phyloP scores from a whole-genome alignment of 2,113 vertebrate genomes.

The Chauna torquata region DNA sequence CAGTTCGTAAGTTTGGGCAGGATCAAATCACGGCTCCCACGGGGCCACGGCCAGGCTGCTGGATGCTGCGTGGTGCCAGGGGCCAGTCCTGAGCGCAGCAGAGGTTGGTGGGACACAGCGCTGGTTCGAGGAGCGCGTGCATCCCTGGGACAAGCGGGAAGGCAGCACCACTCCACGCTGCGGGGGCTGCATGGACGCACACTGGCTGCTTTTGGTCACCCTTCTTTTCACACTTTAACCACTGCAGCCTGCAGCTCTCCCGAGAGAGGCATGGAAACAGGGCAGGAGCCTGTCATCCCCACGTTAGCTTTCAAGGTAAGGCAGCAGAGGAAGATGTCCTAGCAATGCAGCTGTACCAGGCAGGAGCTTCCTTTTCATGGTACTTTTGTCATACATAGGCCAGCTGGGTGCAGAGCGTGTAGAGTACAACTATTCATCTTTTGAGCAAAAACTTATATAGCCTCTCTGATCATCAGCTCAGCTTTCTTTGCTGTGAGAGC shows the following conservation, averaged over 20 bases:
- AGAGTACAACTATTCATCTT: too few relatives aligned
- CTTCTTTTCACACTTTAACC: neutral
- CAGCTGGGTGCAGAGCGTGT: too few relatives aligned
- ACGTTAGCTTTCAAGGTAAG: too few relatives aligned
- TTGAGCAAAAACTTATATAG: too few relatives aligned
- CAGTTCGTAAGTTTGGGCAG: neutral
- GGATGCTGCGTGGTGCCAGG: neutral
- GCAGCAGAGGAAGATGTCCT: neutral
- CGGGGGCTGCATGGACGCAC: neutral
- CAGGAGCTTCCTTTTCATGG: too few relatives aligned
- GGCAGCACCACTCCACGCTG: too few relatives aligned
- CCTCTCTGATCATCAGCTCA: too few relatives aligned
- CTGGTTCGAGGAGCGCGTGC: fast-evolving
- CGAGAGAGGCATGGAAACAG: too few relatives aligned
- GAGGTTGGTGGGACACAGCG: fast-evolving
- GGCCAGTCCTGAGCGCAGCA: fast-evolving
- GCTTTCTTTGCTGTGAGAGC: too few relatives aligned
- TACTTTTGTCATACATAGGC: too few relatives aligned
- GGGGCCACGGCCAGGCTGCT: neutral
- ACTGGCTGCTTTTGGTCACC: neutral
- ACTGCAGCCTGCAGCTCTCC: neutral
- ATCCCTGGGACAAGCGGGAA: neutral
- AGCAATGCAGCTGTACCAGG: neutral
- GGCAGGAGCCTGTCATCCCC: neutral
- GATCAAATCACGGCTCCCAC: too few relatives aligned